phyloP scores from a whole-genome alignment of 2,888 invertebrate genomes.

The Orchesellides sinensis region DNA sequence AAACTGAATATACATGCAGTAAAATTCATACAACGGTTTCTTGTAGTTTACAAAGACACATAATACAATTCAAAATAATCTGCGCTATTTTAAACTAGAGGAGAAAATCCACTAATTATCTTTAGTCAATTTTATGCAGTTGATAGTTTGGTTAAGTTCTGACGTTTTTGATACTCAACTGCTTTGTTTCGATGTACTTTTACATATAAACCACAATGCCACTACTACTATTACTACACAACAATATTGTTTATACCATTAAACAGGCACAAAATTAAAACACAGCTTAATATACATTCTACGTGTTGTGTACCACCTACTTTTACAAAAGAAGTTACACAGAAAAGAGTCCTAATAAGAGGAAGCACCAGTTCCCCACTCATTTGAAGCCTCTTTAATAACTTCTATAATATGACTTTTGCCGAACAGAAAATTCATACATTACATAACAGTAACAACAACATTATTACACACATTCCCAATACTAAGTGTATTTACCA shows the following conservation, averaged over 20 bases:
- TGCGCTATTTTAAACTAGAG: background rate
- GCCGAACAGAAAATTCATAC: background rate
- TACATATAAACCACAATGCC: background rate
- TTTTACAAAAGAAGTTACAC: background rate
- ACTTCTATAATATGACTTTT: background rate
- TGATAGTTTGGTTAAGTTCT: background rate
- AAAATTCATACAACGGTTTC: background rate
- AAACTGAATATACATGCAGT: background rate
- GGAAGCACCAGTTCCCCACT: background rate
- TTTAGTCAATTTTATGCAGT: background rate
- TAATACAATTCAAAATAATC: background rate
- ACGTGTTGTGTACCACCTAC: background rate
- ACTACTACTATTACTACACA: background rate
- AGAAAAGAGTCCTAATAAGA: background rate
- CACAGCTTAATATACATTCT: background rate
- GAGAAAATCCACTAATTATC: too few species aligned
- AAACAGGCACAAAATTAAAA: conserved; percentile 15
- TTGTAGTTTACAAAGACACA: background rate
- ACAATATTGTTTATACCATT: background rate
- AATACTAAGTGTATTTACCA: background rate
- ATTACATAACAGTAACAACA: background rate
- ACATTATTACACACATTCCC: background rate
- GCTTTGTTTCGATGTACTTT: background rate
- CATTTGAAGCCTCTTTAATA: background rate
- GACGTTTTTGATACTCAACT: background rate